Percentiles rank a stretch among this genome's conserved stretches.
Conservation (phyloP, 2,888 invertebrate species). For the Drosophila stalkeri region DNA sequence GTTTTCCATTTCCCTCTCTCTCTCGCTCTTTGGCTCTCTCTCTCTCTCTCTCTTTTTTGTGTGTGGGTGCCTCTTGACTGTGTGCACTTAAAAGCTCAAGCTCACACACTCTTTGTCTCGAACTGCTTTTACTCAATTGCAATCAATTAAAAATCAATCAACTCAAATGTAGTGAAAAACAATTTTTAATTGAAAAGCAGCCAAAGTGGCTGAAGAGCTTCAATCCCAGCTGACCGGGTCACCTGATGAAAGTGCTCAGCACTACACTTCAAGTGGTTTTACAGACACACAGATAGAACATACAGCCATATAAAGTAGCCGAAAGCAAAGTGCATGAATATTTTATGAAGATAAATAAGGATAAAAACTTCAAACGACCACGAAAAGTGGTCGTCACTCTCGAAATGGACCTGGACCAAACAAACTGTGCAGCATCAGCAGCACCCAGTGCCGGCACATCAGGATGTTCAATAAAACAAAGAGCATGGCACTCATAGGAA, state of each 20-base stretch:
- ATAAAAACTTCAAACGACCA: constrained; percentile 80
- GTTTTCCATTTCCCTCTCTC: constrained; percentile 38
- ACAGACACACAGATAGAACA: constrained; percentile 15
- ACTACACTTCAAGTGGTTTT: constrained; percentile 62
- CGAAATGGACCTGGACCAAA: constrained; percentile 41
- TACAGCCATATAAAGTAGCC: constrained; percentile 40
- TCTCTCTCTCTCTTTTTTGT: constrained; percentile 1
- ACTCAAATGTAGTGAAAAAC: constrained; percentile 81
- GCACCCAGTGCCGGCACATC: constrained; percentile 11
- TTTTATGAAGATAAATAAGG: constrained; percentile 81
- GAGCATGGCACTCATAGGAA: constrained; percentile 17
- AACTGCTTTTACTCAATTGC: constrained; percentile 64
- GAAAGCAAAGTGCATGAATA: constrained; percentile 77
- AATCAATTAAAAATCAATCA: constrained; percentile 81
- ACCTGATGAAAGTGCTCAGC: constrained; percentile 50
- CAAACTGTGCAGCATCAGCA: constrained; percentile 42
- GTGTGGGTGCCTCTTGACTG: constrained; percentile 26
- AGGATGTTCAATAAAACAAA: constrained; percentile 41
- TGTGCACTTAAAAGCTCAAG: constrained; percentile 35
- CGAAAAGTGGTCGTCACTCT: constrained; percentile 64
- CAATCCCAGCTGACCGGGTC: constrained; percentile 54
- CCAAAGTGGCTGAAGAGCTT: constrained; percentile 25
- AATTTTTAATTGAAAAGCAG: constrained; percentile 79
- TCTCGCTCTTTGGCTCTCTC: too few species aligned
- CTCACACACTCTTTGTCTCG: constrained; percentile 41